Evolutionary conservation across 2,113 vertebrate species (phyloP), one percentile per base, ranked within the genome.

Genomic region (Rhizomys pruinosus): DNA sequence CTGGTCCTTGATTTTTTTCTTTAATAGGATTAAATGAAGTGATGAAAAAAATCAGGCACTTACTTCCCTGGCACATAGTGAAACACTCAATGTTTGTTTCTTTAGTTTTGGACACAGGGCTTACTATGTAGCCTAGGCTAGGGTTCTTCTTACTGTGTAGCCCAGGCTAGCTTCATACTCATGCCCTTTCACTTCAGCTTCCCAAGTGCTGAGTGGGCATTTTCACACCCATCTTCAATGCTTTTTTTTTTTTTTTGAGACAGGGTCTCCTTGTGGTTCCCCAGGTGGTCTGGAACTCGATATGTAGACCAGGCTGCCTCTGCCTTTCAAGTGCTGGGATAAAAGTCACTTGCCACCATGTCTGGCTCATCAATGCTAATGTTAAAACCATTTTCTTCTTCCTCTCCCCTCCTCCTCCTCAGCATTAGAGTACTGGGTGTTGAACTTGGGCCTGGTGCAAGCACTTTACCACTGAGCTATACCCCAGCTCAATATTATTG

Each of bases 11-110:
- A 13, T 55, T 13, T n/a, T 52, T 11, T 78, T 55, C 22, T 81
- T 81, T n/a, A 39, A 42, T 16, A 61, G 27, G 78, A 74, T 91
- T 87, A 82, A 92, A 69, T 55, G 29, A 74, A 42, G 74, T 79
- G 55, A 42, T 9, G 42, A 42, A 57, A 8, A 59, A 82, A 32
- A 20, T 59, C 32, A 72, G 90, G 55, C 71, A 22, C 52, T 76
- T 25, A 59, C 27, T 29, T 15, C 55, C 37, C 47, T 86, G 71
- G 25, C 42, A 47, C 3, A 25, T 19, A 61, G 63, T 89, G 85
- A 52, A 37, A 63, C 29, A 61, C n/a, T 44, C 68, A 66, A 2
- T 68, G n/a, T 80, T 84, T 81, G 2, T 84, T 68, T 80, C 16
- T 17, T 77, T 89, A 20, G 63, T 71, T 79, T 79, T 78, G 44